Percentiles rank a stretch among this genome's conserved stretches.
Evolutionary conservation across 2,888 invertebrate species (phyloP).

Genomic region (Dexiosoma caninum): DNA sequence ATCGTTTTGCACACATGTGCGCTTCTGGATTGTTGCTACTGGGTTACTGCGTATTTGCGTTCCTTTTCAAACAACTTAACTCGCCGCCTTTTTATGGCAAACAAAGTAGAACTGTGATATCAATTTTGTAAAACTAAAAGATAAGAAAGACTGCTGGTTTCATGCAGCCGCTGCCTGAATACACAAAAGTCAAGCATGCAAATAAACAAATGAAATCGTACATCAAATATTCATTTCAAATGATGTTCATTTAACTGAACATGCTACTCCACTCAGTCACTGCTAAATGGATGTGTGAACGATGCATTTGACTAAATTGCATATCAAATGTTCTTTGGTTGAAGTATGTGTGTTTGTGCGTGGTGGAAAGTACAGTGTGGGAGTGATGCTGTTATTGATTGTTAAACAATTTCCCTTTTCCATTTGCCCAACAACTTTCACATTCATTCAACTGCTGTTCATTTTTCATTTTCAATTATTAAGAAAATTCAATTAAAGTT

Average conservation of each 20-base stretch:
- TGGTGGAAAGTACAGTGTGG: not conserved
- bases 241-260: slow-evolving; percentile 24
- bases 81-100: slow-evolving; percentile 50
- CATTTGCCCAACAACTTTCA: slow-evolving; percentile 27
- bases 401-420: slow-evolving; percentile 22
- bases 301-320: slow-evolving; percentile 7
- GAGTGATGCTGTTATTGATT: not conserved
- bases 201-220: not conserved
- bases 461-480: slow-evolving; percentile 21
- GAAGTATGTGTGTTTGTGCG: not conserved
- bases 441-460: not conserved
- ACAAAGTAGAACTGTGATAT: slow-evolving; percentile 50
- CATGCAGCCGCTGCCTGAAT: slow-evolving; percentile 36
- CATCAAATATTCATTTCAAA: slow-evolving; percentile 20
- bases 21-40: slow-evolving; percentile 26
- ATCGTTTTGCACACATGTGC: slow-evolving; percentile 36
- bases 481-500: slow-evolving; percentile 39
- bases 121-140: slow-evolving; percentile 35
- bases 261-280: not conserved
- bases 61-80: slow-evolving; percentile 26
- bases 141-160: slow-evolving; percentile 43
- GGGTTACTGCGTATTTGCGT: slow-evolving; percentile 28
- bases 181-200: slow-evolving; percentile 16
- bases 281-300: not conserved
- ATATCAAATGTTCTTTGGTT: not conserved